Base-by-base conservation (phyloP, 2,888 invertebrate species). In the Caenorhabditis afra region DNA sequence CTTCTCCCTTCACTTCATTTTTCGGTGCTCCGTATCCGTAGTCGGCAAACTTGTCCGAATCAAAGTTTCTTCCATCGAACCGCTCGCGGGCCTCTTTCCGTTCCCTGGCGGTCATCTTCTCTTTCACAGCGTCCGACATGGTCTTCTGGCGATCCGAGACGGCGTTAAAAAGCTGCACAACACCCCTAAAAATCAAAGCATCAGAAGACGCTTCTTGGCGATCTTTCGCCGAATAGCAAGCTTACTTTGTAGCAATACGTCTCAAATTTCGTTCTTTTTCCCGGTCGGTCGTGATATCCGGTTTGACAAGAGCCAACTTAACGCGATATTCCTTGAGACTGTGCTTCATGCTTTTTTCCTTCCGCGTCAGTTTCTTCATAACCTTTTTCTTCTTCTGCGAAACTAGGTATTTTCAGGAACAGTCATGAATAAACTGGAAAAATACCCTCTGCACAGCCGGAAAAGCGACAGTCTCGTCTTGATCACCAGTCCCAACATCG, bases 81-180 rank as follows among this genome's bases (percentile, higher is more conserved):
- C 61, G 65, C 18, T 68, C 45, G 20, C 79, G 59, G 14, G 74
- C 74, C 10, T 71, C 66, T 44, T 57, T 59, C 35, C 74, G 49
- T 5, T 79, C 68, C 3, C 64, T 52, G 10, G 68, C 79, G 4
- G 74, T 64, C 79, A 74, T 68, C 52, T 82, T 84, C 62, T 82
- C 73, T 29, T 66, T 67, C 37, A 82, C 62, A 1, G 74, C 79
- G 49, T 81, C 74, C 0, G 71, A 58, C 77, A 84, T 79, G 8
- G 81, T 81, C 58, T 79, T 82, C 57, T 89, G 88, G 0, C 89
- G 83, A 59, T 89, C 89, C 1, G 86, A 74, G 50, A 89, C 88
- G 14, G 87, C 88, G 76, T 89, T 89, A 81, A 89, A 89, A 35
- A 89, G 77, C 64, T 89, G 88, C 0, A 87, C 87, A 18, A 89